phyloP scores from a whole-genome alignment of 2,113 vertebrate genomes.

The Cinclus mexicanus region DNA sequence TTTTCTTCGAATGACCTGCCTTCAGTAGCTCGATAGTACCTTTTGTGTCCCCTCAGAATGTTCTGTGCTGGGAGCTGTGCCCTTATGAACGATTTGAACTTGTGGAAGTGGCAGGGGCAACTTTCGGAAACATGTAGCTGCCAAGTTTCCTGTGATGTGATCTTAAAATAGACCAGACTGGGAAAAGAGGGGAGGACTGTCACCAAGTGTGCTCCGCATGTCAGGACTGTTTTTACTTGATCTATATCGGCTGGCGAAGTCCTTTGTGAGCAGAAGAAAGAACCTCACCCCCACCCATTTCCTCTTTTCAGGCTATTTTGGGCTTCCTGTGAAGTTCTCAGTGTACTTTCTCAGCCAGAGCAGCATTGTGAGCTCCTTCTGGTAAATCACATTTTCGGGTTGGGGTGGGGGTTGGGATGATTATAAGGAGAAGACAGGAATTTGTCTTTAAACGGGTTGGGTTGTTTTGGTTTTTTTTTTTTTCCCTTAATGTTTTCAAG shows the following conservation, averaged over 20 bases:
- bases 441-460: constrained; percentile 17
- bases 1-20: background rate
- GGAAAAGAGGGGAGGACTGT: constrained; percentile 75
- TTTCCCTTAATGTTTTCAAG: background rate
- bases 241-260: constrained; percentile 62
- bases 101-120: constrained; percentile 72
- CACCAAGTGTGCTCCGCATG: constrained; percentile 58
- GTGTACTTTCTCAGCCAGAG: constrained; percentile 69
- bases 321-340: constrained; percentile 53
- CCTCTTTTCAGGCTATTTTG: constrained; percentile 67
- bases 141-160: constrained; percentile 77
- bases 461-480: background rate
- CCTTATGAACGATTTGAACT: constrained; percentile 61
- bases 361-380: constrained; percentile 57
- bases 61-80: constrained; percentile 16
- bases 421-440: background rate
- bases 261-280: constrained; percentile 73
- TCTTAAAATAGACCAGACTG: constrained; percentile 80
- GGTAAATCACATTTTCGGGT: constrained; percentile 58
- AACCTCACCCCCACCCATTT: constrained; percentile 71
- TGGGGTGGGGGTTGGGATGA: background rate
- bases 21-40: background rate
- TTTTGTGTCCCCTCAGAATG: constrained; percentile 18
- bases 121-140: constrained; percentile 76
- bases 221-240: constrained; percentile 68